Conservation (phyloP, 2,888 invertebrate species). For the Thera britannica region DNA sequence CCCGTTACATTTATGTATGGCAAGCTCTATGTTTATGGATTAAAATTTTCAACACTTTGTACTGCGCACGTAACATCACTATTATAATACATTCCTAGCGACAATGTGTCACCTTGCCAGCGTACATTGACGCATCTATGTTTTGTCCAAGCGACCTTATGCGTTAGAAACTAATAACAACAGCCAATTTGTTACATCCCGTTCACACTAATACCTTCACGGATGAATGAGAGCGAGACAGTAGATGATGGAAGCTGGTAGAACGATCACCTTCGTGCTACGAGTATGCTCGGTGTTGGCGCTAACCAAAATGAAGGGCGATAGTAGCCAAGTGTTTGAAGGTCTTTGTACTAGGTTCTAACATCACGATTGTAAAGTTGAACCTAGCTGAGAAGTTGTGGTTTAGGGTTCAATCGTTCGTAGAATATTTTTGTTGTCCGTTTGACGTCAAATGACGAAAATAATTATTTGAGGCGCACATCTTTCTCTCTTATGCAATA, state of each 20-base stretch:
- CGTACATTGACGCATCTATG: constrained; percentile 83
- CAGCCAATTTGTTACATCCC: constrained; percentile 69
- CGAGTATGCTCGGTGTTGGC: constrained; percentile 72
- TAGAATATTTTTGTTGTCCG: background rate
- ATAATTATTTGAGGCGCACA: too few relatives aligned
- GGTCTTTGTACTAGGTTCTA: constrained; percentile 66
- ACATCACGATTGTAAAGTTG: constrained; percentile 55
- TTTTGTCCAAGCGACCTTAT: constrained; percentile 82
- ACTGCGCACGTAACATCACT: constrained; percentile 58
- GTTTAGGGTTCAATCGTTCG: background rate
- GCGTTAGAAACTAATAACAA: constrained; percentile 73
- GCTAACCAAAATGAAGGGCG: constrained; percentile 84
- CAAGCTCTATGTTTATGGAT: constrained; percentile 40
- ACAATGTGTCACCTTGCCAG: constrained; percentile 81
- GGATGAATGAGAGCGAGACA: constrained; percentile 62
- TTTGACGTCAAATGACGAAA: too few relatives aligned
- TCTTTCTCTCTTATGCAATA: too few relatives aligned
- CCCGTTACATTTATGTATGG: too few relatives aligned
- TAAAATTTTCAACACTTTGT: constrained; percentile 53
- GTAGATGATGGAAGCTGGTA: constrained; percentile 63
- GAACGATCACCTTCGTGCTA: constrained; percentile 71
- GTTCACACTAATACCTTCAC: constrained; percentile 60
- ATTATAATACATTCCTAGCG: constrained; percentile 80
- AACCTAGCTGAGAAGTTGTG: constrained; percentile 15
- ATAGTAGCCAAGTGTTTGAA: constrained; percentile 72